phyloP scores from a whole-genome alignment of 1,140 invertebrate genomes.

The Aethina tumida region DNA sequence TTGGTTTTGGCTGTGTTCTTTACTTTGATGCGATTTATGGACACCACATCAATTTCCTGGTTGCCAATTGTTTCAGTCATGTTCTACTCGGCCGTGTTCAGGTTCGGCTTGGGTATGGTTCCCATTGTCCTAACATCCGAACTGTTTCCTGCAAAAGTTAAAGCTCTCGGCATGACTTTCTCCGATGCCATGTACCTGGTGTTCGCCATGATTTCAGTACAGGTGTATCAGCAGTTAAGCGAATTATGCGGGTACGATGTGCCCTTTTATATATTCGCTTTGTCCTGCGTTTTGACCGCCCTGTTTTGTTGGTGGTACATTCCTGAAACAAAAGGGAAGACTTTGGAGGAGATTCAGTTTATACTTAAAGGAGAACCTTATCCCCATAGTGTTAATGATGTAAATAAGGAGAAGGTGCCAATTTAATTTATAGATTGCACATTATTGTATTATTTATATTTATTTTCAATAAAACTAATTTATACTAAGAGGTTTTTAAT shows the following conservation, averaged over 20 bases:
- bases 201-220: constrained; percentile 53
- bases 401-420: too few relatives aligned
- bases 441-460: too few relatives aligned
- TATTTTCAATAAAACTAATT: too few relatives aligned
- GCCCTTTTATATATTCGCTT: constrained; percentile 59
- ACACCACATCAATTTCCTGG: constrained; percentile 17
- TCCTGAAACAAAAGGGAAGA: constrained; percentile 70
- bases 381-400: too few relatives aligned
- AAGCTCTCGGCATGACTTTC: constrained; percentile 35
- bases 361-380: constrained; percentile 29
- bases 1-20: constrained; percentile 25
- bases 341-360: constrained; percentile 57
- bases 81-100: constrained; percentile 24
- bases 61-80: constrained; percentile 21
- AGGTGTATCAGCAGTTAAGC: constrained; percentile 46
- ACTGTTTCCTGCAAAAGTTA: constrained; percentile 52
- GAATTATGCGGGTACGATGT: constrained; percentile 37
- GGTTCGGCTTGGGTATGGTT: constrained; percentile 39
- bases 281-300: constrained; percentile 45
- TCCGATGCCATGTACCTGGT: constrained; percentile 26
- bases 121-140: constrained; percentile 63
- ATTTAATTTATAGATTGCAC: too few relatives aligned
- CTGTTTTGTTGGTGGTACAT: constrained; percentile 51
- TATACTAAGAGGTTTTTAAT: too few relatives aligned
- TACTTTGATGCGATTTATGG: constrained; percentile 15